Percentiles rank a stretch among this genome's conserved stretches.
Evolutionary conservation across 2,113 vertebrate species (phyloP).

Genomic region (Melierax canorus): DNA sequence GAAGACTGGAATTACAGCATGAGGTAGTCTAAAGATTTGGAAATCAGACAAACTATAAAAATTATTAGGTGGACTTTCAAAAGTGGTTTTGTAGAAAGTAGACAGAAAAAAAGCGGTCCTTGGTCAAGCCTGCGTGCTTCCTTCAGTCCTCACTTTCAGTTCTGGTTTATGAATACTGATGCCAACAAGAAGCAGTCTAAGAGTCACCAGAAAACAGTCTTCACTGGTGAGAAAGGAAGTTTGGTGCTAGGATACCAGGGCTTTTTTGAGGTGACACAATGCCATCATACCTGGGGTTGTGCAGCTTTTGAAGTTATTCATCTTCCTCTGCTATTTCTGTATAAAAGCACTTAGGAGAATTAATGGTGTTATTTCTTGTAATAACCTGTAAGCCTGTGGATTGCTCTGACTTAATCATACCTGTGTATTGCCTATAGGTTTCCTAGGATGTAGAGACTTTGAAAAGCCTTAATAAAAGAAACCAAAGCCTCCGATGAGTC

Average conservation of each 20-base stretch:
- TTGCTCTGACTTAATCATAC: background rate
- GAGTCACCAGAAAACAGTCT: background rate
- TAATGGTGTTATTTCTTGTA: background rate
- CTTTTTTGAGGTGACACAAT: background rate
- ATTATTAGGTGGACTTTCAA: background rate
- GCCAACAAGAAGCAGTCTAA: background rate
- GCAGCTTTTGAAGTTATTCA: background rate
- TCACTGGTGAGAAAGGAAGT: background rate
- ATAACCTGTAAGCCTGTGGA: background rate
- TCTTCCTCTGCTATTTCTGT: background rate
- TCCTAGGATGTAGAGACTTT: background rate
- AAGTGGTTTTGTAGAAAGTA: background rate
- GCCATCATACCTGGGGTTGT: background rate
- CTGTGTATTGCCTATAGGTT: background rate
- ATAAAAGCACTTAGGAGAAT: background rate
- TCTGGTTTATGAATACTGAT: background rate
- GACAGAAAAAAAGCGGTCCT: background rate
- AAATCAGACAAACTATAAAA: background rate
- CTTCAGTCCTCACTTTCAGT: background rate
- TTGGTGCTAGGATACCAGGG: background rate
- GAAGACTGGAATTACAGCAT: background rate
- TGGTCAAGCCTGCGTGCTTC: background rate
- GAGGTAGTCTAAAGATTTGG: background rate
- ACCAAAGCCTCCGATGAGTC: slow-evolving; percentile 14
- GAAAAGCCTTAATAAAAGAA: slow-evolving; percentile 33